Evolutionary conservation across 2,888 invertebrate species (phyloP).

Genomic region (Macaria notata): DNA sequence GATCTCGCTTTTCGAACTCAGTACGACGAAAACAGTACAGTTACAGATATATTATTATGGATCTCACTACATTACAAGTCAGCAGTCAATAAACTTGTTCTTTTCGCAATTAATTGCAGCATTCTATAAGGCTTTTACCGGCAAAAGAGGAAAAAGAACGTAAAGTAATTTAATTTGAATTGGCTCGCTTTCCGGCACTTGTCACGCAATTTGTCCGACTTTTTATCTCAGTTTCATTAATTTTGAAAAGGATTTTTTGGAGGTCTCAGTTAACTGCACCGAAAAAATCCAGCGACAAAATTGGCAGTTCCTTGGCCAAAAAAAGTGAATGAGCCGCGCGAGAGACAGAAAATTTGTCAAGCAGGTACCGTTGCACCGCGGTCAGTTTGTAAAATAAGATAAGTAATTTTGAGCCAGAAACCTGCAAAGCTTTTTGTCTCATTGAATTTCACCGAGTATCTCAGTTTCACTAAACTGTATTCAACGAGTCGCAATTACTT

Average conservation of each 20-base stretch:
- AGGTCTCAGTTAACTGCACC: slow-evolving; percentile 12
- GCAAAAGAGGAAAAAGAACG: slow-evolving; percentile 8
- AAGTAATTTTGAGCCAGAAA: slow-evolving; percentile 36
- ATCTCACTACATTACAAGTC: slow-evolving; percentile 17
- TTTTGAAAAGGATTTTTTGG: slow-evolving; percentile 23
- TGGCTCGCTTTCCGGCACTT: slow-evolving; percentile 14
- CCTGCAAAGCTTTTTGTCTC: slow-evolving; percentile 31
- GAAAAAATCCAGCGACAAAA: slow-evolving; percentile 20
- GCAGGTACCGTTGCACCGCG: slow-evolving; percentile 48
- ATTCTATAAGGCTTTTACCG: slow-evolving; percentile 6
- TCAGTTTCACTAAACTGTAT: slow-evolving; percentile 9
- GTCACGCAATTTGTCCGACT: slow-evolving; percentile 21
- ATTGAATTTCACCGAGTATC: slow-evolving; percentile 30
- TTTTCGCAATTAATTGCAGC: slow-evolving; percentile 10
- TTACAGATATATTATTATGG: slow-evolving; percentile 3
- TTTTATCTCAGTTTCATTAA: slow-evolving; percentile 24
- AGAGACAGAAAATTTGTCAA: slow-evolving; percentile 36
- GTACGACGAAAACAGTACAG: slow-evolving; percentile 8
- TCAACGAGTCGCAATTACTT: slow-evolving; percentile 3
- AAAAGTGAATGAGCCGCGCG: slow-evolving; percentile 14
- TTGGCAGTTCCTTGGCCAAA: slow-evolving; percentile 18
- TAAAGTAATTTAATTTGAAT: slow-evolving; percentile 23
- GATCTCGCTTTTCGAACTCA: slow-evolving; percentile 14
- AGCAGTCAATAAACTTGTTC: slow-evolving; percentile 5
- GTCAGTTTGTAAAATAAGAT: slow-evolving; percentile 46